Evolutionary conservation across 1,140 invertebrate genomes (phyloP).

Genomic region (Carposina sasakii): DNA sequence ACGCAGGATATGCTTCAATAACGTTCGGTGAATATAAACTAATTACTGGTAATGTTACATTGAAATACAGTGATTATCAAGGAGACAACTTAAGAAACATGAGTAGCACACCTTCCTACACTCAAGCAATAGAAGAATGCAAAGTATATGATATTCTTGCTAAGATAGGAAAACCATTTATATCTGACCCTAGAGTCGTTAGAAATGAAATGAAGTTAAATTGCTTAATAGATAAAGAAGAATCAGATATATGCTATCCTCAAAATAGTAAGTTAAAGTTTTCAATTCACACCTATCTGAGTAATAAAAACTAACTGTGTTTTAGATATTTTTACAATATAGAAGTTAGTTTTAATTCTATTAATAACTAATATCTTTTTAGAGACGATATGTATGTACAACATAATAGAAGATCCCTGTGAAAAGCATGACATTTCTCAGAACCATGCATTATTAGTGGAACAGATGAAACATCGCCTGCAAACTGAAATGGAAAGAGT

Average conservation of each 20-base stretch:
- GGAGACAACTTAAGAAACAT: conserved; percentile 39
- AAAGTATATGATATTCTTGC: conserved; percentile 36
- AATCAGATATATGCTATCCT: conserved; percentile 33
- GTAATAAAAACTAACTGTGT: too few species aligned
- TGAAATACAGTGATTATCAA: conserved; percentile 36
- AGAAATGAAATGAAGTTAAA: conserved; percentile 35
- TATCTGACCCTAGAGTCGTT: conserved; percentile 24
- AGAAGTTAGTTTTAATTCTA: neutral
- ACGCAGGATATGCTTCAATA: conserved; percentile 38
- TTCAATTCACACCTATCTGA: conserved; percentile 7
- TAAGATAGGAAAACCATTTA: conserved; percentile 27
- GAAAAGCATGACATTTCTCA: conserved; percentile 41
- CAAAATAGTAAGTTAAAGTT: conserved; percentile 31
- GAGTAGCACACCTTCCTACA: conserved; percentile 36
- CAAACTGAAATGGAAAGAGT: conserved; percentile 33
- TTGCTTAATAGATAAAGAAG: conserved; percentile 21
- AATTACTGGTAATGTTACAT: conserved; percentile 33
- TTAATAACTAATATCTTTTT: conserved; percentile 14
- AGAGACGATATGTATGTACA: conserved; percentile 48
- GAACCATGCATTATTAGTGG: conserved; percentile 32
- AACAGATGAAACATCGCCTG: conserved; percentile 28
- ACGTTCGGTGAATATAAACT: conserved; percentile 50
- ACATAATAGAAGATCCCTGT: conserved; percentile 53
- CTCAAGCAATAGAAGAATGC: conserved; percentile 34
- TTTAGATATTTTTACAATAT: neutral